phyloP scores from a whole-genome alignment of 2,113 vertebrate genomes.

The Irena cyanogastra region DNA sequence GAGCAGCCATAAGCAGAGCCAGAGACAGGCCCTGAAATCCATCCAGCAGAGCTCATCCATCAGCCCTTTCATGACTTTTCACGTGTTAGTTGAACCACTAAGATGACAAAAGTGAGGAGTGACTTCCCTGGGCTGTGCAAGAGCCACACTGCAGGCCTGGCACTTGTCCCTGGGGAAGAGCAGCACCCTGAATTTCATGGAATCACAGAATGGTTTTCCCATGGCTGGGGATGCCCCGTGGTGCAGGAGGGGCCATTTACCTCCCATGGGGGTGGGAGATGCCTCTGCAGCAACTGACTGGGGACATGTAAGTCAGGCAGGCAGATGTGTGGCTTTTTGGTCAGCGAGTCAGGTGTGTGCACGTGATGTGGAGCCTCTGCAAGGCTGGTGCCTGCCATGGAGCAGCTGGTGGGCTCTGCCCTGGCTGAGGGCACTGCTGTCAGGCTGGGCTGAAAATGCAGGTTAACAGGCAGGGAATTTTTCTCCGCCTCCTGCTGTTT shows the following conservation, averaged over 20 bases:
- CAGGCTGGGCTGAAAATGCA: neutral
- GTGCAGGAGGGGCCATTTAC: neutral
- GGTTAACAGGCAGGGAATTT: neutral
- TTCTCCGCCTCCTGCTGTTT: neutral
- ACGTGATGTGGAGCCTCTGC: neutral
- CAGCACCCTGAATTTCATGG: neutral
- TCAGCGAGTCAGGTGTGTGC: neutral
- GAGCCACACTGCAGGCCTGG: neutral
- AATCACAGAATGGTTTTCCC: neutral
- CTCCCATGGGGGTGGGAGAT: rapidly evolving
- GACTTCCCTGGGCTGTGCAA: neutral
- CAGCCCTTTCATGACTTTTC: neutral
- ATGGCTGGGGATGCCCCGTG: neutral
- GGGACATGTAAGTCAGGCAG: neutral
- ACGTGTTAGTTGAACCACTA: neutral
- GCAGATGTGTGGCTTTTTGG: neutral
- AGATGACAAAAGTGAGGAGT: neutral
- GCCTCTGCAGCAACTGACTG: neutral
- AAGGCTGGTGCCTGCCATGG: neutral
- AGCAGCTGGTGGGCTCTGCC: neutral
- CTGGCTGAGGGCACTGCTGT: neutral
- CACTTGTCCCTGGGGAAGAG: neutral
- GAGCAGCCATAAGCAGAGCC: neutral
- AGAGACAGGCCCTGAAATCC: neutral
- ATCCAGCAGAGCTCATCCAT: neutral